Percentiles rank a stretch among this genome's conserved stretches.
Evolutionary conservation across 2,888 invertebrate species (phyloP).

Genomic region (Hipparchia sbordonii): DNA sequence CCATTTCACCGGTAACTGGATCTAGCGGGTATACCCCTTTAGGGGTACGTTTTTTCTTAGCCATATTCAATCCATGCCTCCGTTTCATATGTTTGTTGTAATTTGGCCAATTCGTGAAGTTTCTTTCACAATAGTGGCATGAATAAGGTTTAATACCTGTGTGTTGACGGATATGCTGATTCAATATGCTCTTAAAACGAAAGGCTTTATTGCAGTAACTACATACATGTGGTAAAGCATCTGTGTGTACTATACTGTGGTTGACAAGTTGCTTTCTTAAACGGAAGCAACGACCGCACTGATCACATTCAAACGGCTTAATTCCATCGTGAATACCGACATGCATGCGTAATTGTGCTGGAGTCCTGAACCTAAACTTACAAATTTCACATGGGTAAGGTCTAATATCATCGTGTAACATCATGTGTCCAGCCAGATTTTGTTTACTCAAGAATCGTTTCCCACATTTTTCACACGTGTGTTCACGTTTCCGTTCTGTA

Average conservation of each 20-base stretch:
- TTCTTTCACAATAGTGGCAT: conserved; percentile 86
- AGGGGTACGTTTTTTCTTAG: conserved; percentile 73
- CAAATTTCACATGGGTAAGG: conserved; percentile 68
- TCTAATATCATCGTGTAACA: conserved; percentile 56
- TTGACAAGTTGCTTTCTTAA: conserved; percentile 88
- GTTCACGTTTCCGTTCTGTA: conserved; percentile 63
- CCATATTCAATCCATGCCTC: conserved; percentile 83
- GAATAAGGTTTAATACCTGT: conserved; percentile 88
- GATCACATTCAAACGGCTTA: conserved; percentile 70
- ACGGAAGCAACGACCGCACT: conserved; percentile 75
- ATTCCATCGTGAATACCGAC: conserved; percentile 72
- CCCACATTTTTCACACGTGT: conserved; percentile 67
- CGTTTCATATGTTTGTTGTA: conserved; percentile 92
- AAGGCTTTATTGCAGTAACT: conserved; percentile 90
- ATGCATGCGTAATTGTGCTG: conserved; percentile 59
- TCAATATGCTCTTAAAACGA: conserved; percentile 87
- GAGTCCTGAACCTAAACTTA: conserved; percentile 54
- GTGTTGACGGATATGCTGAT: conserved; percentile 88
- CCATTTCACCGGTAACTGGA: conserved; percentile 52
- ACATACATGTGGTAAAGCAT: conserved; percentile 89
- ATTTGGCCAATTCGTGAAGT: conserved; percentile 92
- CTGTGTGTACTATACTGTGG: conserved; percentile 89
- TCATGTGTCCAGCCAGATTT: conserved; percentile 54
- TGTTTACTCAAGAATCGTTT: conserved; percentile 60
- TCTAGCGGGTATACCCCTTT: conserved; percentile 63